A percentile compares a stretch with the other conserved stretches of the same genome.
Conservation (phyloP, 2,113 vertebrate genomes). For the Terrapene triunguis region DNA sequence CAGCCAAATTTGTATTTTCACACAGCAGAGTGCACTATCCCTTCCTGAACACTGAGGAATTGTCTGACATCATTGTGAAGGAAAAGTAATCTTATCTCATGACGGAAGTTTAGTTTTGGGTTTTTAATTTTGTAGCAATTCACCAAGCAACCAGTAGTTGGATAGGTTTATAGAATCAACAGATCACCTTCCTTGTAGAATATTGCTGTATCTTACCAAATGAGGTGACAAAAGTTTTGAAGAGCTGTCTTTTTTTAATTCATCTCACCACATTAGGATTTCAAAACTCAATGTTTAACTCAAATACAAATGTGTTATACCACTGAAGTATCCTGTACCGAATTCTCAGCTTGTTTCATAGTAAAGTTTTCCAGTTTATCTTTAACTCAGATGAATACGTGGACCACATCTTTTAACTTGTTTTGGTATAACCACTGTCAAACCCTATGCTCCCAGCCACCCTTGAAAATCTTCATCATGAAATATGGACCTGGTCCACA, state of each 20-base stretch:
- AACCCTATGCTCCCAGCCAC: not conserved
- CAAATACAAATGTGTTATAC: conserved; percentile 12
- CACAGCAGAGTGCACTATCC: not conserved
- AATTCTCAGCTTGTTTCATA: not conserved
- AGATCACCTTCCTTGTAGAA: not conserved
- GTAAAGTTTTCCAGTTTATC: not conserved
- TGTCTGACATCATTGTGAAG: conserved; percentile 40
- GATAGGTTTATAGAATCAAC: not conserved
- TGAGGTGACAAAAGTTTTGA: not conserved
- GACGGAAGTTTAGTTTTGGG: conserved; percentile 19
- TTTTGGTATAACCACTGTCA: conserved; percentile 12
- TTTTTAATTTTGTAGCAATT: not conserved
- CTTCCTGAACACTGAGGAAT: not conserved
- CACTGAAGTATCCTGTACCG: not conserved
- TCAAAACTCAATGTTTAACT: not conserved
- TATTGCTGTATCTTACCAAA: not conserved
- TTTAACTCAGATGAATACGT: conserved; percentile 29
- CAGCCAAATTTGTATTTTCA: conserved; percentile 68
- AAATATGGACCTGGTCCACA: not conserved
- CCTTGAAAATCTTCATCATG: not conserved
- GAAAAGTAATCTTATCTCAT: conserved; percentile 48
- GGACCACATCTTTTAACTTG: not conserved
- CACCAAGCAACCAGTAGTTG: conserved; percentile 6
- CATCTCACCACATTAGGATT: not conserved
- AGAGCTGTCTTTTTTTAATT: not conserved